Evolutionary conservation across 2,888 invertebrate species (phyloP).

Genomic region (Hemaris fuciformis): DNA sequence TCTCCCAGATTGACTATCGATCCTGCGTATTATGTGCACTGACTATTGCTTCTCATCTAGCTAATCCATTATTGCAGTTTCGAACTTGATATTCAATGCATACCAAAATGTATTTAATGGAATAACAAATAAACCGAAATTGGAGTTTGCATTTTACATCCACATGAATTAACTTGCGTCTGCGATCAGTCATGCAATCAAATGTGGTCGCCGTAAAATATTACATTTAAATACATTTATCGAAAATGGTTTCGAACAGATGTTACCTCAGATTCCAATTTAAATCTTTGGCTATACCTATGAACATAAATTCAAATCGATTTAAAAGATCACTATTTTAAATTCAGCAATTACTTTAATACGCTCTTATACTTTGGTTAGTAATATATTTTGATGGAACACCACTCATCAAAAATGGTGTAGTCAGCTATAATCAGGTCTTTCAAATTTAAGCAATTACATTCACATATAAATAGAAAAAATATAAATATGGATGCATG

Average conservation of each 20-base stretch:
- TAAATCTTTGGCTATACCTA: background rate
- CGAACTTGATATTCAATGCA: background rate
- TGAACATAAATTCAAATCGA: background rate
- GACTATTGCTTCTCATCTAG: no score
- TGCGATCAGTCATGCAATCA: slow-evolving; percentile 4
- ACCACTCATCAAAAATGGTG: no score
- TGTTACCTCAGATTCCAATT: background rate
- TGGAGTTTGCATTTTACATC: background rate
- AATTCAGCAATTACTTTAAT: background rate
- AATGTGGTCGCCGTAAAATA: background rate
- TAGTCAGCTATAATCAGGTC: no score
- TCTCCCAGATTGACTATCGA: no score
- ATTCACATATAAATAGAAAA: no score
- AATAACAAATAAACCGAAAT: background rate
- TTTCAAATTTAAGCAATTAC: no score
- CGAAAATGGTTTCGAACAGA: background rate
- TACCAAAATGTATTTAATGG: background rate
- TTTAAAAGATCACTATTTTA: background rate
- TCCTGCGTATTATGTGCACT: no score
- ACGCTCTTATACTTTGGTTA: no score
- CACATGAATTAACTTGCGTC: background rate
- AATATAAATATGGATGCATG: no score
- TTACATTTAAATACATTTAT: background rate
- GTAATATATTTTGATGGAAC: no score
- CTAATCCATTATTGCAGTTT: no score